Conservation (phyloP, 2,888 invertebrate species). For the Andrena bicolor region DNA sequence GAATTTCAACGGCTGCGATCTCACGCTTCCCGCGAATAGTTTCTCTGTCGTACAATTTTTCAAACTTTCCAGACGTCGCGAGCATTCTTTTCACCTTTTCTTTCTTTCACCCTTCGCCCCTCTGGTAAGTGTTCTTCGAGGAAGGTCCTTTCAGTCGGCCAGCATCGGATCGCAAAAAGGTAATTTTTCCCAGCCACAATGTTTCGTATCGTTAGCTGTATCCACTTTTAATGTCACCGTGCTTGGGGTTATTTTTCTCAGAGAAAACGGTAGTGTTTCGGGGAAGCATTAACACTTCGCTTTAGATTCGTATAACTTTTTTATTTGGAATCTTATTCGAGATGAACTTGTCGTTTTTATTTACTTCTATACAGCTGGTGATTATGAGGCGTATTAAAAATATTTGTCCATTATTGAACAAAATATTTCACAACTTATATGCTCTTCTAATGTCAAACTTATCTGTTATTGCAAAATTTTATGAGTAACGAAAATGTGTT, state of each 20-base stretch:
- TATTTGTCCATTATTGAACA: no score
- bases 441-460: no score
- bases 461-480: no score
- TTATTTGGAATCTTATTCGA: no score
- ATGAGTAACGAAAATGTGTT: no score
- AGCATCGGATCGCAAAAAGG: neutral
- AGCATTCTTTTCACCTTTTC: neutral
- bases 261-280: neutral
- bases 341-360: no score
- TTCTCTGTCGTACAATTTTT: neutral
- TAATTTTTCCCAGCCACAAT: neutral
- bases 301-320: no score
- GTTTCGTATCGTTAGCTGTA: neutral
- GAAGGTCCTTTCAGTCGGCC: neutral
- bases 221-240: conserved; percentile 1
- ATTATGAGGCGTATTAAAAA: no score
- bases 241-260: neutral
- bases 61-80: neutral
- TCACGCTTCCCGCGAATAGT: neutral
- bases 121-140: neutral
- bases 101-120: neutral
- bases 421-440: no score
- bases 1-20: conserved; percentile 2
- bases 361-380: no score
- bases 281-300: neutral